A percentile compares a stretch with the other conserved stretches of the same genome.
phyloP scores from a whole-genome alignment of 2,888 invertebrate genomes.

The Panopea generosa region DNA sequence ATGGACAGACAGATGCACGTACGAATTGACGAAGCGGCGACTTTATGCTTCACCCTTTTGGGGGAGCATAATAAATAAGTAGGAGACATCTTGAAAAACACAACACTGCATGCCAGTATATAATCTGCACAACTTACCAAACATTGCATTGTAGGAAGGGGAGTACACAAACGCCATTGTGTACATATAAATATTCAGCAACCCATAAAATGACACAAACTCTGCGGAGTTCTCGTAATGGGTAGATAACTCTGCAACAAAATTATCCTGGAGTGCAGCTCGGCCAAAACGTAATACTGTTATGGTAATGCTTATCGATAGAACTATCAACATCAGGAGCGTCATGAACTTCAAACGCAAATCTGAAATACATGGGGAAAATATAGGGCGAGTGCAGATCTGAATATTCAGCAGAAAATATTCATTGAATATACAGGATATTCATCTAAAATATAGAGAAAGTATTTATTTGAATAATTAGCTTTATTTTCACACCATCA shows the following conservation, averaged over 20 bases:
- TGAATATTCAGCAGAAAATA: neutral
- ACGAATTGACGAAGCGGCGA: no score
- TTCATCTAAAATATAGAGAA: no score
- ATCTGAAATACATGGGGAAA: slow-evolving; percentile 88
- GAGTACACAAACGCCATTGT: slow-evolving; percentile 98
- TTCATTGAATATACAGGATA: neutral
- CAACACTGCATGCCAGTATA: no score
- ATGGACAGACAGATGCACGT: no score
- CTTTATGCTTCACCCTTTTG: no score
- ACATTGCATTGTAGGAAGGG: slow-evolving; percentile 91
- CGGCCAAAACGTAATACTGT: slow-evolving; percentile 94
- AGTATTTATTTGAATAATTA: no score
- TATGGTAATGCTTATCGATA: slow-evolving; percentile 91
- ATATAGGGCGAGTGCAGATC: no score
- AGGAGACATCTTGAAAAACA: no score
- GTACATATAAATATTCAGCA: slow-evolving; percentile 96
- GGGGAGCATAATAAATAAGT: no score
- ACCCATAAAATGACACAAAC: slow-evolving; percentile 97
- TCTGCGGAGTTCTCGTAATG: slow-evolving; percentile 96
- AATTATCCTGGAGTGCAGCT: slow-evolving; percentile 96
- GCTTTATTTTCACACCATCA: no score
- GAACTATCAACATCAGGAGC: slow-evolving; percentile 92
- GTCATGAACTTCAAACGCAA: slow-evolving; percentile 96
- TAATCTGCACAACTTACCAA: slow-evolving; percentile 92
- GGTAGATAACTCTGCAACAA: slow-evolving; percentile 94